These are phyloP conservation scores for Cordilura impudica DNA, from an alignment of 2,888 invertebrate genomes.

Conservation along the genomic window DNA sequence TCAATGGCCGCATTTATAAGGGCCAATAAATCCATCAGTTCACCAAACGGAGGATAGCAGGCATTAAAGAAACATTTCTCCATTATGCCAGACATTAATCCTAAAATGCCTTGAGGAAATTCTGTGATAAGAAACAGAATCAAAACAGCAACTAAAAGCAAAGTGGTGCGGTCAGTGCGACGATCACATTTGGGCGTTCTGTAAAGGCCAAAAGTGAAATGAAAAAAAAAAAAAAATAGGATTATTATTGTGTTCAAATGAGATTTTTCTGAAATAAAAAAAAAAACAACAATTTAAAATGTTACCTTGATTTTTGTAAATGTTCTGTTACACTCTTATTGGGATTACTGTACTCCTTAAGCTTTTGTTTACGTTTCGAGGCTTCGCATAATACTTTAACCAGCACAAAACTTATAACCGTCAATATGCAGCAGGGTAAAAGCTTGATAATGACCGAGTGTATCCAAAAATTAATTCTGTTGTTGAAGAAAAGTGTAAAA, in stretches of 20 bases:
- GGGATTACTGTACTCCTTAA: slow-evolving; percentile 82
- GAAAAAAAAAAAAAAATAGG: background rate
- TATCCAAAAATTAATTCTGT: slow-evolving; percentile 85
- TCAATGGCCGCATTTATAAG: slow-evolving; percentile 94
- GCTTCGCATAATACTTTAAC: slow-evolving; percentile 85
- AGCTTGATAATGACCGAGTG: slow-evolving; percentile 87
- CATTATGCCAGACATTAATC: slow-evolving; percentile 84
- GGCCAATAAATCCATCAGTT: slow-evolving; percentile 93
- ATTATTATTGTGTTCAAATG: no score
- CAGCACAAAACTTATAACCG: slow-evolving; percentile 83
- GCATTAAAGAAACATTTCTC: slow-evolving; percentile 86
- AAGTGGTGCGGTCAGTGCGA: slow-evolving; percentile 91
- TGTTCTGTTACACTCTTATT: slow-evolving; percentile 71
- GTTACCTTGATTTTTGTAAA: slow-evolving; percentile 59
- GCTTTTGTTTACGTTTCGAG: slow-evolving; percentile 85
- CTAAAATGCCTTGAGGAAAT: slow-evolving; percentile 89
- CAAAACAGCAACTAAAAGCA: slow-evolving; percentile 92
- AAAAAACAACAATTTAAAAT: no score
- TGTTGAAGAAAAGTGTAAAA: background rate
- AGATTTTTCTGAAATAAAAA: background rate
- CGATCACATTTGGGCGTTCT: slow-evolving; percentile 82
- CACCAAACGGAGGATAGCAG: slow-evolving; percentile 90
- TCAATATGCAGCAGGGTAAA: slow-evolving; percentile 85
- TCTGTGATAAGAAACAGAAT: slow-evolving; percentile 92
- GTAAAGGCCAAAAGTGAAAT: background rate